Evolutionary conservation across 2,888 invertebrate genomes (phyloP).

Genomic region (Luffia ferchaultella): DNA sequence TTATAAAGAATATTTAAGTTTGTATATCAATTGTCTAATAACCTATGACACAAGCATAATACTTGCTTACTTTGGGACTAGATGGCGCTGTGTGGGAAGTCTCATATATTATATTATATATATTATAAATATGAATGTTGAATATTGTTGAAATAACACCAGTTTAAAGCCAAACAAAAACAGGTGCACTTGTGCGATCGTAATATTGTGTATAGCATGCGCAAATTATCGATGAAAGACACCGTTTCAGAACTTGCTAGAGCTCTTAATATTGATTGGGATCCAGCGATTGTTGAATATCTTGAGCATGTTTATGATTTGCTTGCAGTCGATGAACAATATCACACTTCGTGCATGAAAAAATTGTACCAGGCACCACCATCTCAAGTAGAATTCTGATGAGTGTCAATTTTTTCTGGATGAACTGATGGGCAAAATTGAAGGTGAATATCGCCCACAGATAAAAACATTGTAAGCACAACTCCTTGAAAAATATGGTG

Average conservation of each 20-base stretch:
- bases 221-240: not conserved
- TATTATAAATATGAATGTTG: too few relatives aligned
- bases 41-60: too few relatives aligned
- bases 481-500: slow-evolving; percentile 8
- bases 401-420: slow-evolving; percentile 5
- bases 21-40: too few relatives aligned
- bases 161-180: not conserved
- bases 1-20: too few relatives aligned
- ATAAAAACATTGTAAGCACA: slow-evolving; percentile 6
- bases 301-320: not conserved
- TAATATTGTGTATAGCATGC: not conserved
- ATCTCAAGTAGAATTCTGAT: not conserved
- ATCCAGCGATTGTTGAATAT: not conserved
- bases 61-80: too few relatives aligned
- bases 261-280: not conserved
- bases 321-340: not conserved
- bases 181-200: not conserved
- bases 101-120: too few relatives aligned
- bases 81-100: too few relatives aligned
- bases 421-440: slow-evolving; percentile 7
- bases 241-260: not conserved
- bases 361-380: slow-evolving; percentile 1
- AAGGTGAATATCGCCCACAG: slow-evolving; percentile 7
- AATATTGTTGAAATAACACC: too few relatives aligned
- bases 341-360: not conserved